Evolutionary conservation across 2,797 vertebrate species (phyloP).

Genomic region (Leptodactylus fallax): DNA sequence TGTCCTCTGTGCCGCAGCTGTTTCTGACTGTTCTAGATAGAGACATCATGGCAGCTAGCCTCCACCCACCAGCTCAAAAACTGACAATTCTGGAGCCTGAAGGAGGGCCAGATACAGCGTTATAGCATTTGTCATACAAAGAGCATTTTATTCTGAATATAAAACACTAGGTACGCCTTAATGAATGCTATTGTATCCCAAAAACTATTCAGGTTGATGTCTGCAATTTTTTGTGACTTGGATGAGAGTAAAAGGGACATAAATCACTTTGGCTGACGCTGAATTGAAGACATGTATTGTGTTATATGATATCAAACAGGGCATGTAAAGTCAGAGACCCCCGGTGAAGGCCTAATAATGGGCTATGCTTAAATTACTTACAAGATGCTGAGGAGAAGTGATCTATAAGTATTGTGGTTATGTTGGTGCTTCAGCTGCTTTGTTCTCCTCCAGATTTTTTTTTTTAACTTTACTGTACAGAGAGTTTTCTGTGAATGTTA

Average conservation of each 20-base stretch:
- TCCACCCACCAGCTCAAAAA: no score
- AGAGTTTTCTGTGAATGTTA: background rate
- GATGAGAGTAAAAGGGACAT: background rate
- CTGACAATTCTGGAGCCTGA: no score
- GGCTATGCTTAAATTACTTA: background rate
- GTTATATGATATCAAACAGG: background rate
- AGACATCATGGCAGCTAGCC: no score
- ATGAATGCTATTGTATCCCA: no score
- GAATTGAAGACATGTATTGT: background rate
- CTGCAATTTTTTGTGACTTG: background rate
- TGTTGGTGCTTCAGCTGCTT: background rate
- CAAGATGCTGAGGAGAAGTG: background rate
- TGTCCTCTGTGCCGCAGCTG: no score
- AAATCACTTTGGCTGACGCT: background rate
- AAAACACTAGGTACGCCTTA: no score
- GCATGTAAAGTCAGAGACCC: background rate
- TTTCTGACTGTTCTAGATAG: no score
- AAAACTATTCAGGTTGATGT: no score
- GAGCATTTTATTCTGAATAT: no score
- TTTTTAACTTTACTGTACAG: background rate
- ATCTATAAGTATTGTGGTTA: background rate
- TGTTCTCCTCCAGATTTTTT: background rate
- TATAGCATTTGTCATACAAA: no score
- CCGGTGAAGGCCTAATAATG: background rate
- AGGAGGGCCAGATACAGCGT: no score